Conservation (phyloP, 1,140 invertebrate genomes). For the Neuroterus valhalla region DNA sequence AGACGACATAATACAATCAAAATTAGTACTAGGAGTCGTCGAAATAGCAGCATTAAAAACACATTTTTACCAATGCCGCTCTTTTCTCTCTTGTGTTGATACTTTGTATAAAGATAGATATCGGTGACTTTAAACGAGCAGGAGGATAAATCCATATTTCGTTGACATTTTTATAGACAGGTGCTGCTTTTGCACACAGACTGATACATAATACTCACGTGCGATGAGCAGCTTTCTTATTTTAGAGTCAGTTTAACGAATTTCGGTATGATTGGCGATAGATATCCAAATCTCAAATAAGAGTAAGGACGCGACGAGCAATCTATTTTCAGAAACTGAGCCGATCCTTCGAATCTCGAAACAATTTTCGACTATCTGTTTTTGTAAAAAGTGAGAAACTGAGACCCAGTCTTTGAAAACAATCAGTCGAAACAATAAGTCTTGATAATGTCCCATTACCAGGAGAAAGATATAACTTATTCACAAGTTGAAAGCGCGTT, state of each 20-base stretch:
- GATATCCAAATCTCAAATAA: not conserved
- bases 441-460: not conserved
- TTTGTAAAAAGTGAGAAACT: constrained; percentile 5
- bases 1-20: constrained; percentile 46
- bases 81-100: constrained; percentile 16
- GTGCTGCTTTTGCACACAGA: constrained; percentile 27
- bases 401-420: not conserved
- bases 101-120: constrained; percentile 2
- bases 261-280: not conserved
- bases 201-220: constrained; percentile 26
- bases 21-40: constrained; percentile 37
- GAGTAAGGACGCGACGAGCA: not conserved
- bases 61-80: constrained; percentile 3
- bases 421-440: not conserved
- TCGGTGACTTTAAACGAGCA: not conserved
- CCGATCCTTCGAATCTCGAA: not conserved
- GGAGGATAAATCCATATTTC: constrained; percentile 4
- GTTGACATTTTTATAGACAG: constrained; percentile 7
- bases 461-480: not conserved
- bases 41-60: constrained; percentile 30
- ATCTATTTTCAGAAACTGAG: not conserved
- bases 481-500: constrained; percentile 4
- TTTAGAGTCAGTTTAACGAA: not conserved
- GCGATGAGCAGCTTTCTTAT: constrained; percentile 14
- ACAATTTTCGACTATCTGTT: constrained; percentile 3